Base-by-base conservation (phyloP, 2,888 invertebrate species). In the Phyllotreta striolata region DNA sequence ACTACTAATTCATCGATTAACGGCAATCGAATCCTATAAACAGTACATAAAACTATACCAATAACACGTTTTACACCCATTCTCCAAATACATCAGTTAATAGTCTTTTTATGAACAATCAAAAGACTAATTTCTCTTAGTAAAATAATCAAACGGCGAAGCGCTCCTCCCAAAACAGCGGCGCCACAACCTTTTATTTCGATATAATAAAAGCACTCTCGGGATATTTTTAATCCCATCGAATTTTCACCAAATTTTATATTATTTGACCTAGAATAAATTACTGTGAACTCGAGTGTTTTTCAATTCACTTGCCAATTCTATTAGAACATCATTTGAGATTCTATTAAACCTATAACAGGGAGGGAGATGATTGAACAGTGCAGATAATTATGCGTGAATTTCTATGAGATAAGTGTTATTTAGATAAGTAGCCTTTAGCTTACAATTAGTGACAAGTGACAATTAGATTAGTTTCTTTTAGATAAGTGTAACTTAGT, bases 71-170 rank as follows among this genome's bases (percentile, higher is more conserved):
- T 69, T 66, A 68, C 70, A 66, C 72, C 68, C 72, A 64, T 59
- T 68, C 67, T 72, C 72, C 69, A 69, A 73, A 71, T 72, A 70
- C 69, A 70, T 57, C 54, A 72, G 74, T 73, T 75, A 74, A 75
- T 74, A 61, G 72, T 71, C 66, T 69, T 76, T 78, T 79, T 79
- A 79, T 74, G 74, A 73, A 75, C 77, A 78, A 79, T 79, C 77
- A 79, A 79, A 78, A 72, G 70, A 74, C 73, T 66, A 75, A 74
- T 76, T 78, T 77, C 76, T 76, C 76, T 77, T 76, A 78, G 68
- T 72, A 78, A 79, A 79, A 79, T 78, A 79, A 79, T 78, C 79
- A 74, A 71, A 71, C 69, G 66, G 24, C 41, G 68, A 68, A 64
- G 67, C 70, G 63, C 71, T 71, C 73, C 70, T 75, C 72, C n/a